phyloP scores from a whole-genome alignment of 2,888 invertebrate genomes.

The Drosophila bunnanda region DNA sequence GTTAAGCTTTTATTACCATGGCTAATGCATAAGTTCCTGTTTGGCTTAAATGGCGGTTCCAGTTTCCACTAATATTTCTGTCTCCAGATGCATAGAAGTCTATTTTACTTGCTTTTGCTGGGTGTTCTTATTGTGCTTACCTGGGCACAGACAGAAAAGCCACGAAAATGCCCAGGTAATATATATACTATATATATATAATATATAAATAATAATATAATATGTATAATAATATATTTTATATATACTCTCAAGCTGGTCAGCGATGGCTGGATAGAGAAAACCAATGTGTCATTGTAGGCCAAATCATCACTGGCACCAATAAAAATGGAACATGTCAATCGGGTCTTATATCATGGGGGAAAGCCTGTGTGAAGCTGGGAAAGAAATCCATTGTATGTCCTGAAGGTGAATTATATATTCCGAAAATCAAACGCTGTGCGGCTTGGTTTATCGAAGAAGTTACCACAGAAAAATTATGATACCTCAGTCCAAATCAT shows the following conservation, averaged over 20 bases:
- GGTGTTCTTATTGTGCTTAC: background rate
- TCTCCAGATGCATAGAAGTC: background rate
- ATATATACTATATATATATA: background rate
- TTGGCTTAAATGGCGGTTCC: accelerated
- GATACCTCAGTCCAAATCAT: too few relatives aligned
- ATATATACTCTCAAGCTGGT: background rate
- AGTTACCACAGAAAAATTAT: background rate
- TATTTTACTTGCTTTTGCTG: background rate
- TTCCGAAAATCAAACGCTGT: background rate
- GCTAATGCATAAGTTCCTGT: background rate
- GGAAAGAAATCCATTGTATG: background rate
- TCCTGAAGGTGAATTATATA: background rate
- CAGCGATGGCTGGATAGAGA: background rate
- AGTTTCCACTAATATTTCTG: background rate
- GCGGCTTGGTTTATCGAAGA: background rate
- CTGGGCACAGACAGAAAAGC: background rate
- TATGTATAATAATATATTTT: background rate
- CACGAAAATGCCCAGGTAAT: background rate
- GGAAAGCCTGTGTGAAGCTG: background rate
- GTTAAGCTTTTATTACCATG: background rate
- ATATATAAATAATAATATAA: too few relatives aligned
- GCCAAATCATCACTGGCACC: background rate
- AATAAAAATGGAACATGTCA: background rate
- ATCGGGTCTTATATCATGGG: background rate
- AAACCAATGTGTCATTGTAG: background rate